phyloP scores from a whole-genome alignment of 2,888 invertebrate genomes.

The Anodontia alba region DNA sequence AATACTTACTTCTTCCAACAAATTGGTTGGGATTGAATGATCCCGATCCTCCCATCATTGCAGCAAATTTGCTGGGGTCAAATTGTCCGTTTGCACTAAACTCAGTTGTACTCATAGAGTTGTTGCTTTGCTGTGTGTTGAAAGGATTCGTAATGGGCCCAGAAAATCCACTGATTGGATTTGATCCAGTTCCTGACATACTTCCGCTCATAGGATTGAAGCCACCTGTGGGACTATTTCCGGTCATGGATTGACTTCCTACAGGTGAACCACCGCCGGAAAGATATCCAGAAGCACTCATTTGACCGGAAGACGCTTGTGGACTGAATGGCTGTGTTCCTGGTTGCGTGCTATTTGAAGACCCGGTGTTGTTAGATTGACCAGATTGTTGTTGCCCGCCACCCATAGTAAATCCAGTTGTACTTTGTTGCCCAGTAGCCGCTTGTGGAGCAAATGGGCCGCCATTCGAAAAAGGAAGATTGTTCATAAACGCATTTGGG shows the following conservation, averaged over 20 bases:
- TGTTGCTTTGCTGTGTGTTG: not conserved
- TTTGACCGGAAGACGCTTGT: constrained; percentile 22
- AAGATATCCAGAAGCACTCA: constrained; percentile 37
- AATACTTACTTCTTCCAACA: constrained; percentile 34
- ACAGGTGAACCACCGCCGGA: constrained; percentile 5
- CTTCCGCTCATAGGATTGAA: constrained; percentile 11
- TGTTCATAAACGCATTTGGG: constrained; percentile 25
- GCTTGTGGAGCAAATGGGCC: constrained; percentile 18
- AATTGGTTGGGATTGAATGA: constrained; percentile 34
- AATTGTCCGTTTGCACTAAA: constrained; percentile 28
- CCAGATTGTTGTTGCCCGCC: not conserved
- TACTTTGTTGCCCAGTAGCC: constrained; percentile 1
- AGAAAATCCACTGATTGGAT: not conserved
- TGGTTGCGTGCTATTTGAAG: constrained; percentile 1
- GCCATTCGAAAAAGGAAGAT: constrained; percentile 18
- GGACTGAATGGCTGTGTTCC: constrained; percentile 33
- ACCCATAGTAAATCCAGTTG: constrained; percentile 9
- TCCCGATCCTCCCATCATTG: constrained; percentile 12
- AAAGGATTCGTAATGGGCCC: not conserved
- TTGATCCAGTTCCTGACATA: constrained; percentile 5
- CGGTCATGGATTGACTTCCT: constrained; percentile 8
- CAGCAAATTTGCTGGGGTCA: constrained; percentile 19
- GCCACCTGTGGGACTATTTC: constrained; percentile 17
- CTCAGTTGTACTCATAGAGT: constrained; percentile 27
- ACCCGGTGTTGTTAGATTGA: not conserved